These are phyloP conservation scores for Hirtodrosophila cameraria DNA, from an alignment of 2,888 invertebrate species.

Conservation along the genomic window DNA sequence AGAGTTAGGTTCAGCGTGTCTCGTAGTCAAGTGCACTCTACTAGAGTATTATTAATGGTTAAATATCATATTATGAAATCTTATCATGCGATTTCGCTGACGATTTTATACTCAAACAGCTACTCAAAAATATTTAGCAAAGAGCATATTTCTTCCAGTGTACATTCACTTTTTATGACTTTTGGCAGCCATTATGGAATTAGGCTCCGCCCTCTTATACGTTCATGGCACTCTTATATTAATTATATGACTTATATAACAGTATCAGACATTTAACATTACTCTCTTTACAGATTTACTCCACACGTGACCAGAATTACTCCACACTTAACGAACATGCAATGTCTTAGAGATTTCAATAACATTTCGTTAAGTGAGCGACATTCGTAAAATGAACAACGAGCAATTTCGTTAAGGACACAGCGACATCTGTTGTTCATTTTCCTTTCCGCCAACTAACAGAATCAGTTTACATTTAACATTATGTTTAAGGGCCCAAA, in stretches of 20 bases:
- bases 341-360: not conserved
- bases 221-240: slow-evolving; percentile 26
- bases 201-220: slow-evolving; percentile 54
- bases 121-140: no score
- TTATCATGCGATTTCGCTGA: no score
- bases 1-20: no score
- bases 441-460: not conserved
- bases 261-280: slow-evolving; percentile 2
- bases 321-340: slow-evolving; percentile 39
- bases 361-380: not conserved
- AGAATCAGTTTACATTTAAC: not conserved
- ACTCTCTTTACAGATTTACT: slow-evolving; percentile 16
- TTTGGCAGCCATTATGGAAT: slow-evolving; percentile 61
- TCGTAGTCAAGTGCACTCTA: no score
- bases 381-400: not conserved
- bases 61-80: no score
- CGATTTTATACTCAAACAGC: no score
- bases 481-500: no score
- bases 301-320: slow-evolving; percentile 22
- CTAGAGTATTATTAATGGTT: no score
- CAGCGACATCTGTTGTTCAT: slow-evolving; percentile 37
- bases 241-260: not conserved
- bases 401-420: not conserved
- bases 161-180: slow-evolving; percentile 7
- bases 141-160: slow-evolving; percentile 25